Evolutionary conservation across 2,888 invertebrate genomes (phyloP).

Genomic region (Muscina levida): DNA sequence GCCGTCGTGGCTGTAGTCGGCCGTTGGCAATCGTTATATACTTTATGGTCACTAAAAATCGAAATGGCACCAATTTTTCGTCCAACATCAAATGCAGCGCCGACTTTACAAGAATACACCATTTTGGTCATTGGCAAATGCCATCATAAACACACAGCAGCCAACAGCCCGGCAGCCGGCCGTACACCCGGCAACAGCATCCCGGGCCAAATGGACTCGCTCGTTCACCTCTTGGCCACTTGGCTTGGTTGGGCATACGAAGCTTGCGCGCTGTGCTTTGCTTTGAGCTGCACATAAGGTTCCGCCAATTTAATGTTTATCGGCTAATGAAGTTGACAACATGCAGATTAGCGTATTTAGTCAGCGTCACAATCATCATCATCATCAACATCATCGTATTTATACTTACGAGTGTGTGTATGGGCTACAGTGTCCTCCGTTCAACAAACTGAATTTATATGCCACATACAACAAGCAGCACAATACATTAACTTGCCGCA

Average conservation of each 20-base stretch:
- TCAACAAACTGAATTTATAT: constrained; percentile 59
- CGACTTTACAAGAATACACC: constrained; percentile 61
- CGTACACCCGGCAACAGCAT: neutral
- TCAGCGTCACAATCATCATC: constrained; percentile 55
- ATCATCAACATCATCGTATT: constrained; percentile 13
- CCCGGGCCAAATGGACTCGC: neutral
- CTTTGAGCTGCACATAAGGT: constrained; percentile 51
- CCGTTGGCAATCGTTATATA: constrained; percentile 71
- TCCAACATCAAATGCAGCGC: constrained; percentile 75
- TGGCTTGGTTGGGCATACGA: neutral
- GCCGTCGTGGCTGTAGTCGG: constrained; percentile 27
- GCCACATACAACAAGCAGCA: constrained; percentile 2
- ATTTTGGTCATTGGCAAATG: constrained; percentile 52
- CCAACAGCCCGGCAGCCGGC: constrained; percentile 2
- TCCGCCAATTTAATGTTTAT: constrained; percentile 78
- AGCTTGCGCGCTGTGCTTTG: neutral
- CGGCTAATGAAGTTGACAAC: constrained; percentile 80
- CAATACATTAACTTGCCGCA: neutral
- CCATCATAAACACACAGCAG: constrained; percentile 28
- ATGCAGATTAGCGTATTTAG: constrained; percentile 79
- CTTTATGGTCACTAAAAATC: constrained; percentile 78
- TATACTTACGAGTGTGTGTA: neutral
- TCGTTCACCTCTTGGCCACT: neutral
- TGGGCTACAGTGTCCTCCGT: neutral
- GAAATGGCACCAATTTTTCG: constrained; percentile 79